Base-by-base conservation (phyloP, 2,888 invertebrate genomes). In the Cantharis lateralis region DNA sequence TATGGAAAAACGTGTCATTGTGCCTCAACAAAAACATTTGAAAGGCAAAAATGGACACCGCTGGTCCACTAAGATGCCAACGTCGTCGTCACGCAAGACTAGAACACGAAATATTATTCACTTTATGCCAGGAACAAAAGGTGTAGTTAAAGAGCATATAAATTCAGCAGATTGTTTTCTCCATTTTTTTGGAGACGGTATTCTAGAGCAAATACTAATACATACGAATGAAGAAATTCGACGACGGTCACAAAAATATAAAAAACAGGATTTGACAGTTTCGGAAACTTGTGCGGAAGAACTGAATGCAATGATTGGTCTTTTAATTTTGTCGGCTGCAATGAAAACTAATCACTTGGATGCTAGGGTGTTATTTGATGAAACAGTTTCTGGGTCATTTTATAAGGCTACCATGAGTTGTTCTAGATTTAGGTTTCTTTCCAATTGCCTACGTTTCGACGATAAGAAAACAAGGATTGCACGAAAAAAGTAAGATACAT, bases 361-460 rank as follows among this genome's bases (percentile, higher is more conserved):
- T 66, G 68, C 70, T 7, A 72, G 66, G 18, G 20, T 62, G 15
- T 69, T 79, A 69, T 77, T 79, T 74, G 75, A 77, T 61, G 16
- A 15, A 4, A 76, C 66, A 48, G 63, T 77, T 75, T 77, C 72
- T 26, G 75, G 75, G n/a, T 28, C 66, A 10, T 18, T 70, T 61
- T 79, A 77, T 28, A 73, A 68, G 74, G 20, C 80, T 62, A 74
- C 70, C 66, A 82, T 82, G 82, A 81, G 81, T 70, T 72, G 72
- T 70, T 81, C 82, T 32, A 76, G 80, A 71, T 82, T 78, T 73
- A 74, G 77, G 70, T 83, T 82, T 74, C 73, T 82, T 16, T 7
- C 81, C 10, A 73, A 79, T 78, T 82, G 82, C 76, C 63, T 83
- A 9, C 32, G 82, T 62, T 80, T 83, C 68, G 83, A 83, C 77